Percentiles rank a stretch among this genome's conserved stretches.
These are phyloP conservation scores for Lagodon rhomboides DNA, from an alignment of 2,797 vertebrate species.

Conservation along the genomic window DNA sequence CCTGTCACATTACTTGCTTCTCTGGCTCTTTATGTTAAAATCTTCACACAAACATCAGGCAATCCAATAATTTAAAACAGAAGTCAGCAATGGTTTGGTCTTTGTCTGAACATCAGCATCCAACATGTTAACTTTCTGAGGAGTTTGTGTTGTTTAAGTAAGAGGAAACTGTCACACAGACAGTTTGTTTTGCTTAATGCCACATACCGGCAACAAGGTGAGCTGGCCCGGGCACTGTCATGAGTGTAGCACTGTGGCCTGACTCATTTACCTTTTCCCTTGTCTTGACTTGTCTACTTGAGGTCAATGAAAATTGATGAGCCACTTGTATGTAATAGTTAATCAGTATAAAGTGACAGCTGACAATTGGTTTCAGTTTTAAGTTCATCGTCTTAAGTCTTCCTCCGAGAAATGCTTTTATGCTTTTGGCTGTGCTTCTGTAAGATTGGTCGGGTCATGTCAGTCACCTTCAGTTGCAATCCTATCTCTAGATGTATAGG, in stretches of 20 bases:
- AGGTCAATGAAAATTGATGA: background rate
- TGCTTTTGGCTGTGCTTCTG: background rate
- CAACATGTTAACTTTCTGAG: conserved; percentile 37
- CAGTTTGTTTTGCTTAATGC: conserved; percentile 72
- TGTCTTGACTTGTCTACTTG: background rate
- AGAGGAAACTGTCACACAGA: conserved; percentile 48
- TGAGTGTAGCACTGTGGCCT: background rate
- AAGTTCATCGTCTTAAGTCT: background rate
- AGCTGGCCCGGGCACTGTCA: conserved; percentile 56
- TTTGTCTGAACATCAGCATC: conserved; percentile 38
- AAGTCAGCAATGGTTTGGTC: background rate
- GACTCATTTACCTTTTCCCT: conserved; percentile 5
- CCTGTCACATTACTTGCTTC: background rate
- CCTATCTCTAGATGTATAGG: conserved; percentile 24
- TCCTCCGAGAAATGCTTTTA: background rate
- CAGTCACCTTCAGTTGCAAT: conserved; percentile 20
- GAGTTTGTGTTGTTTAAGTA: conserved; percentile 49
- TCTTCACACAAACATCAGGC: background rate
- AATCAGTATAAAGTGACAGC: background rate
- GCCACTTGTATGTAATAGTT: background rate
- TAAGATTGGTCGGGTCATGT: conserved; percentile 3
- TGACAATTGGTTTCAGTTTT: background rate
- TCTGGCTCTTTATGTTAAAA: conserved; percentile 4
- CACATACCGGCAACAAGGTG: conserved; percentile 68
- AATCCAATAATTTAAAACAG: conserved; percentile 8